Evolutionary conservation across 2,113 vertebrate species (phyloP).

Genomic region (Cephalopholis sonnerati): DNA sequence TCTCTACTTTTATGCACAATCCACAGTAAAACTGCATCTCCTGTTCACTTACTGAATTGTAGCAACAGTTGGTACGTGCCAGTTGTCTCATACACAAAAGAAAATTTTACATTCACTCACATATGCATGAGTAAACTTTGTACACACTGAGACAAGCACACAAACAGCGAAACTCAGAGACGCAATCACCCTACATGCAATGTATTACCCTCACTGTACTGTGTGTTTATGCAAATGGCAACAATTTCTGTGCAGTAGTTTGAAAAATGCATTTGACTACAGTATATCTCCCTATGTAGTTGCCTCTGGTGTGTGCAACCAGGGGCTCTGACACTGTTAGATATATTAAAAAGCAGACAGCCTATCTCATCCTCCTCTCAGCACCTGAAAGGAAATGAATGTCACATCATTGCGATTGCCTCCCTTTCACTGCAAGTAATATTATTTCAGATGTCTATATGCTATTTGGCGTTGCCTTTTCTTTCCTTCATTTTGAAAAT

Average conservation of each 20-base stretch:
- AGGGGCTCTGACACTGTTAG: conserved; percentile 55
- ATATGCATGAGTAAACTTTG: conserved; percentile 17
- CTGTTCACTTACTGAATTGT: conserved; percentile 1
- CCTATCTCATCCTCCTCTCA: conserved; percentile 55
- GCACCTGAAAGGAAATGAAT: conserved; percentile 75
- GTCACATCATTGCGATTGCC: conserved; percentile 62
- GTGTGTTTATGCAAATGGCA: conserved; percentile 43
- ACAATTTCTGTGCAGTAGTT: conserved; percentile 37
- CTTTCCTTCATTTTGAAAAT: conserved; percentile 28
- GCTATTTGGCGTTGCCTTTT: conserved; percentile 5
- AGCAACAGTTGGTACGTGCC: conserved; percentile 12
- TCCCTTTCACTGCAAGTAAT: conserved; percentile 55
- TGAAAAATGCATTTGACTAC: conserved; percentile 25
- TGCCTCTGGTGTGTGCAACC: conserved; percentile 26
- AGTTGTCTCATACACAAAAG: conserved; percentile 8
- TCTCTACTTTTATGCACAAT: conserved; percentile 14
- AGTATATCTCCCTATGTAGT: conserved; percentile 23
- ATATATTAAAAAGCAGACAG: conserved; percentile 67
- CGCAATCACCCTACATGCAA: background rate
- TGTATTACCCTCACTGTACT: conserved; percentile 30
- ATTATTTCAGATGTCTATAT: conserved; percentile 48
- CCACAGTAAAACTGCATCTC: conserved; percentile 4
- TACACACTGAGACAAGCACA: background rate
- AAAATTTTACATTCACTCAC: conserved; percentile 23
- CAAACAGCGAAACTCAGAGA: conserved; percentile 10